These are phyloP conservation scores for Lytechinus variegatus DNA, from an alignment of 35 echinoderm and acorn worm genomes.

Conservation along the genomic window DNA sequence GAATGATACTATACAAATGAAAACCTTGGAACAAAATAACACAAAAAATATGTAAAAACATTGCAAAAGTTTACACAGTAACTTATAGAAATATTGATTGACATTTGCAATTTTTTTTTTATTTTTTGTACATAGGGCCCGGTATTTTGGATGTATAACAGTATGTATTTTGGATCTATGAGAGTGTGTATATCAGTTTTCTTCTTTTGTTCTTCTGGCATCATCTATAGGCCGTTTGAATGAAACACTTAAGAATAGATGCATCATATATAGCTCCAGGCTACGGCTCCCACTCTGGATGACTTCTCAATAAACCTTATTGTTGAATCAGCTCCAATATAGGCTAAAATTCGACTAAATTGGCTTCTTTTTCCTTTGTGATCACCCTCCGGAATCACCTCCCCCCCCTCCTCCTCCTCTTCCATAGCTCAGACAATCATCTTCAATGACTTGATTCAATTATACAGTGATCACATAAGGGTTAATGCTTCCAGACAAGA, in stretches of 20 bases:
- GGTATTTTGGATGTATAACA: not conserved
- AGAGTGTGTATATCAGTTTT: no score
- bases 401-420: not conserved
- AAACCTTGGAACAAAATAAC: no score
- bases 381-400: not conserved
- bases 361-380: not conserved
- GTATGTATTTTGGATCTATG: not conserved
- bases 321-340: slow-evolving; percentile 12
- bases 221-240: not conserved
- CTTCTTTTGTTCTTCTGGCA: not conserved
- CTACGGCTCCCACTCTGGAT: not conserved
- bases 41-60: no score
- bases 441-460: not conserved
- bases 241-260: not conserved
- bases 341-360: not conserved
- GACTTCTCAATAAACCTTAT: not conserved
- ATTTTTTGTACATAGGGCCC: no score
- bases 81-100: no score
- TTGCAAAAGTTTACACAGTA: no score
- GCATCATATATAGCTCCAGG: not conserved
- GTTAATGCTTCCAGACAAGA: not conserved
- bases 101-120: no score
- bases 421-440: not conserved
- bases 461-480: not conserved
- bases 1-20: no score